phyloP scores from a whole-genome alignment of 2,113 vertebrate species.

The Aegithalos caudatus region DNA sequence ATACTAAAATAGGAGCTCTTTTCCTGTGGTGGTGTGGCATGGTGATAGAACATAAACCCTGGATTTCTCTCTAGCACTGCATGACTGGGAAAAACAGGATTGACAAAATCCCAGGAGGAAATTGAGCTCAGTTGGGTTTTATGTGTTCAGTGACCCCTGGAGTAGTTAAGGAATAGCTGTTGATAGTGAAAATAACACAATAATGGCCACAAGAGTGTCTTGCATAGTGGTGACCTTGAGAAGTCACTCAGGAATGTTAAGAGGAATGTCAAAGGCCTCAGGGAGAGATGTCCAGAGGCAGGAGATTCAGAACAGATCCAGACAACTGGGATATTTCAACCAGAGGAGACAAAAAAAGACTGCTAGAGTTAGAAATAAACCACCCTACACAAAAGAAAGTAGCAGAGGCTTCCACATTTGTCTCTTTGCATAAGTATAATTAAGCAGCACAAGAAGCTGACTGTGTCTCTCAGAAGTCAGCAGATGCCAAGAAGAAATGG shows the following conservation, averaged over 20 bases:
- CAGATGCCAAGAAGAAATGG: background rate
- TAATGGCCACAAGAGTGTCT: background rate
- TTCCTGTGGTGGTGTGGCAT: background rate
- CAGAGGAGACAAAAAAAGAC: background rate
- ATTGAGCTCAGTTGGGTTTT: background rate
- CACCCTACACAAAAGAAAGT: background rate
- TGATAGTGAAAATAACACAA: background rate
- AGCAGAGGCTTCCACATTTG: background rate
- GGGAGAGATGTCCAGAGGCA: background rate
- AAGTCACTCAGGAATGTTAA: background rate
- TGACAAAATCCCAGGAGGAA: background rate
- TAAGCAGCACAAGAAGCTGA: background rate
- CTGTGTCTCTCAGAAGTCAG: background rate
- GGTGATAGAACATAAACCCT: background rate
- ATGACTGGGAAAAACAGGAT: background rate
- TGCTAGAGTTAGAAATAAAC: background rate
- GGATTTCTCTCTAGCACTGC: background rate
- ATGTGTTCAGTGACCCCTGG: background rate
- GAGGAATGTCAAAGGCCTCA: background rate
- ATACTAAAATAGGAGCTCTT: background rate
- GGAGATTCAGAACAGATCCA: background rate
- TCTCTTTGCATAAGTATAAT: background rate
- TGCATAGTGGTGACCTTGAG: background rate
- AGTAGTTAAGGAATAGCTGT: background rate
- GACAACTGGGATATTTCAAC: background rate